phyloP scores from a whole-genome alignment of 2,888 invertebrate genomes.

The Brachyopa scutellaris region DNA sequence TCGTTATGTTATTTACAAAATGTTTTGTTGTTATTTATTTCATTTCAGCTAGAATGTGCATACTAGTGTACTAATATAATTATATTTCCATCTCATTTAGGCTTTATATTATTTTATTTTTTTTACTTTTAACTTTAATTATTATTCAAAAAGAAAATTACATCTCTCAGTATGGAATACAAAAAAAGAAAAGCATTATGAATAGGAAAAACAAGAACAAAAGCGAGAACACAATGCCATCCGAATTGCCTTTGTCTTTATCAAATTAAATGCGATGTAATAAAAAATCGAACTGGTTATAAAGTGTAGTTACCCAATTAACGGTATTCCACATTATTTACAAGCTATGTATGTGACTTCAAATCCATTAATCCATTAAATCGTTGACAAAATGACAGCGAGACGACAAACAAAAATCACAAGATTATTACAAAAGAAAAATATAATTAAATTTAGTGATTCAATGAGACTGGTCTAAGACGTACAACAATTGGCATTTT shows the following conservation, averaged over 20 bases:
- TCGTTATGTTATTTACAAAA: constrained; percentile 69
- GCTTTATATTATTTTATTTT: constrained; percentile 14
- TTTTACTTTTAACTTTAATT: constrained; percentile 26
- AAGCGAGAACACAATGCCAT: constrained; percentile 8
- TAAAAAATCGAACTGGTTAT: constrained; percentile 12
- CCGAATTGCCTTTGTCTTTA: background rate
- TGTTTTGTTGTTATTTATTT: constrained; percentile 48
- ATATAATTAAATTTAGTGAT: constrained; percentile 28
- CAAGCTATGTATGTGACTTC: constrained; percentile 21
- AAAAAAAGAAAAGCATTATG: background rate
- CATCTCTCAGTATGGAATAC: background rate
- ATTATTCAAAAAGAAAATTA: constrained; percentile 11
- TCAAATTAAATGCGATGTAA: background rate
- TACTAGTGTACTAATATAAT: constrained; percentile 57
- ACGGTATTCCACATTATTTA: constrained; percentile 44
- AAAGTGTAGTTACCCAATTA: constrained; percentile 6
- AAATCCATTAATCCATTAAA: constrained; percentile 33
- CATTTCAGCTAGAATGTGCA: constrained; percentile 62
- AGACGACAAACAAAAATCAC: constrained; percentile 23
- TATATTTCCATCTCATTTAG: constrained; percentile 27
- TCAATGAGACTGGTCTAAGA: background rate
- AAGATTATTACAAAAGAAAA: constrained; percentile 18
- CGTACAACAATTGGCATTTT: constrained; percentile 8
- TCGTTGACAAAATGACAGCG: constrained; percentile 18
- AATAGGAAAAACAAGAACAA: constrained; percentile 3